phyloP scores from a whole-genome alignment of 2,113 vertebrate genomes.

The Sterrhoptilus dennistouni region DNA sequence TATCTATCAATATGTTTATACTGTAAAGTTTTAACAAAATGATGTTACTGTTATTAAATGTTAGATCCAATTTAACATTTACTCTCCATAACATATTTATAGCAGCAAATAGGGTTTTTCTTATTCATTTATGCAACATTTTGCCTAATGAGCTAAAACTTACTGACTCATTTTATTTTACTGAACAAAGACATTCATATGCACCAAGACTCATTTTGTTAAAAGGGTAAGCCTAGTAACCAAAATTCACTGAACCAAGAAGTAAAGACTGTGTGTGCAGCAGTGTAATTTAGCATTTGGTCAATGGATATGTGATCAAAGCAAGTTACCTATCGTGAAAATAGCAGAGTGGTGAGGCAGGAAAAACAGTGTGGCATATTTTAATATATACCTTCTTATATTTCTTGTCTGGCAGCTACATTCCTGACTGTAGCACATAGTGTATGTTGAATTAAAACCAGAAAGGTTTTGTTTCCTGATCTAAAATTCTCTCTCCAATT shows the following conservation, averaged over 20 bases:
- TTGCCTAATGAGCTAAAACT: conserved; percentile 50
- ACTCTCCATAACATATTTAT: background rate
- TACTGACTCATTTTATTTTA: conserved; percentile 52
- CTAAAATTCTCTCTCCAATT: background rate
- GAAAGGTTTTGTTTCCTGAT: background rate
- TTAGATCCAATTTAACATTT: conserved; percentile 24
- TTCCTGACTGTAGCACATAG: background rate
- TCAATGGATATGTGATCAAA: background rate
- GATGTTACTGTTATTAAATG: background rate
- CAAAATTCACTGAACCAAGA: background rate
- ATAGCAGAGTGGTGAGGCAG: background rate
- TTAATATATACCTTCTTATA: background rate
- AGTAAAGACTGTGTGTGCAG: background rate
- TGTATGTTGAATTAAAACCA: background rate
- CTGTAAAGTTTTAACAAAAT: background rate
- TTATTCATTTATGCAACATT: conserved; percentile 30
- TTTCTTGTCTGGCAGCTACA: background rate
- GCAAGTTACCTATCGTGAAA: background rate
- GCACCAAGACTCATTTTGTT: background rate
- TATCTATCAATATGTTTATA: background rate
- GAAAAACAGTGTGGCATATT: background rate
- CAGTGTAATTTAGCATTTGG: background rate
- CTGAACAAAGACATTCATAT: background rate
- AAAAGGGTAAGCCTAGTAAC: background rate
- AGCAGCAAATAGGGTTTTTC: background rate